A percentile compares a stretch with the other conserved stretches of the same genome.
Evolutionary conservation across 2,888 invertebrate genomes (phyloP).

Genomic region (Drosophila acutilabella): DNA sequence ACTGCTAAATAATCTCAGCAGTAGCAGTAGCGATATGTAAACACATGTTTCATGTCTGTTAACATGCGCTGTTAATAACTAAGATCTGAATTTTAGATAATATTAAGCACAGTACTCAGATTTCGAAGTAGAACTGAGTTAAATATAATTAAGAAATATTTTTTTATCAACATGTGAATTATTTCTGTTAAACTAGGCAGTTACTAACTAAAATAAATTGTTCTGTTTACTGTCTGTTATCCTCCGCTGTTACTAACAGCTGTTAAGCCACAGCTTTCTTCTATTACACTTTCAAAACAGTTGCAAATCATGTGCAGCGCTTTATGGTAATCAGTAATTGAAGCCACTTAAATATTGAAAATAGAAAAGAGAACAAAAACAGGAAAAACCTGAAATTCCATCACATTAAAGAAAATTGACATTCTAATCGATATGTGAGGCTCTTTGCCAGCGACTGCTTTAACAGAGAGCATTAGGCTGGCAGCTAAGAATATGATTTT

Average conservation of each 20-base stretch:
- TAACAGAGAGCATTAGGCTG: constrained; percentile 19
- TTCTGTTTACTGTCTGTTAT: neutral
- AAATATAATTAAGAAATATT: too few species aligned
- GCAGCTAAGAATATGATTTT: constrained; percentile 28
- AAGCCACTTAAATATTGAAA: constrained; percentile 7
- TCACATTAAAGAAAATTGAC: constrained; percentile 14
- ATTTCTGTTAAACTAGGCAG: constrained; percentile 4
- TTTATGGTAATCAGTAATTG: constrained; percentile 16
- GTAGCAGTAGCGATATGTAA: too few species aligned
- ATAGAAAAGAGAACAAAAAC: neutral
- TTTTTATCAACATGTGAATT: too few species aligned
- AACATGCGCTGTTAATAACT: constrained; percentile 12
- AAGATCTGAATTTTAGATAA: neutral
- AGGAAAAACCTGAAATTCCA: constrained; percentile 20
- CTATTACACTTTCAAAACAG: neutral
- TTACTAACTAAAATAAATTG: neutral
- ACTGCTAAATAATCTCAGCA: constrained; percentile 1
- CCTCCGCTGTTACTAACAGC: neutral
- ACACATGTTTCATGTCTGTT: neutral
- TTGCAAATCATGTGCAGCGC: constrained; percentile 7
- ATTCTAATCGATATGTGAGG: constrained; percentile 32
- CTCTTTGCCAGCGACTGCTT: constrained; percentile 3
- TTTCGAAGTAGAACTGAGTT: too few species aligned
- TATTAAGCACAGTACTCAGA: neutral
- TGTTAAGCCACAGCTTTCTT: neutral